Conservation (phyloP, 1,140 invertebrate species). For the Micrasema minimum region DNA sequence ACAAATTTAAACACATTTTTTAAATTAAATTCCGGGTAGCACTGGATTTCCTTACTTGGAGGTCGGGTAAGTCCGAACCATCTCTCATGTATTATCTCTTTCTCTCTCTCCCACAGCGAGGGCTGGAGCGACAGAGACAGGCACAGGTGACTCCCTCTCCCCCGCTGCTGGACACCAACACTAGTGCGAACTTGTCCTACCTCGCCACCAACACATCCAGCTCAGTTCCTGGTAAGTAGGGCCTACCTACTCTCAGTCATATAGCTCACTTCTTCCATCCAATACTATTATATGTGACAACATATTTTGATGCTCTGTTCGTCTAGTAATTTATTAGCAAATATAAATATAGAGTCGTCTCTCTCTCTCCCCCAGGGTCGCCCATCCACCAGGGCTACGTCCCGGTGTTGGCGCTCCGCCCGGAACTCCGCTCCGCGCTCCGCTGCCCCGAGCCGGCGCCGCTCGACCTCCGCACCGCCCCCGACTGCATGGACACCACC, state of each 20-base stretch:
- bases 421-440: constrained; percentile 43
- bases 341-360: no score
- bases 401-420: constrained; percentile 34
- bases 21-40: no score
- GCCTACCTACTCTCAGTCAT: no score
- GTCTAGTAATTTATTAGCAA: no score
- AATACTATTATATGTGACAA: no score
- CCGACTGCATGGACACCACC: constrained; percentile 46
- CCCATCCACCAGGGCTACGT: constrained; percentile 72
- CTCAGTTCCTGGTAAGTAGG: constrained; percentile 43
- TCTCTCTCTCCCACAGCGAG: constrained; percentile 60
- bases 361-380: no score
- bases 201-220: constrained; percentile 36
- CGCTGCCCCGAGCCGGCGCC: constrained; percentile 54
- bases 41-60: no score
- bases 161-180: constrained; percentile 61
- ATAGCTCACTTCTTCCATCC: no score
- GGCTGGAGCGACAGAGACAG: constrained; percentile 63
- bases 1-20: no score
- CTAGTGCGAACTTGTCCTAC: constrained; percentile 41
- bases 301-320: no score
- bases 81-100: no score
- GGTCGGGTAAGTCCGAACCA: no score
- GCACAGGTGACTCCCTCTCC: constrained; percentile 65
- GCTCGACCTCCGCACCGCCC: constrained; percentile 52